Conservation (phyloP, 2,888 invertebrate species). For the Eumerus sabulonum region DNA sequence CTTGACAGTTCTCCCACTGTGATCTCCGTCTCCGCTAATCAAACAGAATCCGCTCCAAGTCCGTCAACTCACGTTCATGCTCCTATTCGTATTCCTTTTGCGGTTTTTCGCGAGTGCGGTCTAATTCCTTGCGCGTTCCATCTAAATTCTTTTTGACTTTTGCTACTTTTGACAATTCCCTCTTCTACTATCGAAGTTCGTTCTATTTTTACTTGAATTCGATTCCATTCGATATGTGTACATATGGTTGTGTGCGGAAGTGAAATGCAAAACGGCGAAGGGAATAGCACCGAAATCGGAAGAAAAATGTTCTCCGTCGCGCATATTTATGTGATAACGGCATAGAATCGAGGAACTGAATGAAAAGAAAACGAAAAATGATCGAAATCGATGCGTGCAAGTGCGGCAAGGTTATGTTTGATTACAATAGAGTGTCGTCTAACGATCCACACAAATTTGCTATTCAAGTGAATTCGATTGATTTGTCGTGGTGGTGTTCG, state of each 20-base stretch:
- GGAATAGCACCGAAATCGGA: no score
- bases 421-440: conserved; percentile 51
- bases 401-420: conserved; percentile 63
- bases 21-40: conserved; percentile 20
- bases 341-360: conserved; percentile 9
- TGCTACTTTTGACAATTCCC: conserved; percentile 7
- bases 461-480: no score
- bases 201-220: no score
- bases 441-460: conserved; percentile 39
- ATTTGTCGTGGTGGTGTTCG: no score
- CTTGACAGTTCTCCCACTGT: conserved; percentile 43
- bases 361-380: conserved; percentile 24
- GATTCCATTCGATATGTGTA: background rate
- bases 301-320: no score
- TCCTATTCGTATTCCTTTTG: conserved; percentile 46
- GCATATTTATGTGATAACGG: no score
- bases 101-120: conserved; percentile 47
- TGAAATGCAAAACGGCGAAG: no score
- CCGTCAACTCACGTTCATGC: no score
- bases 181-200: background rate
- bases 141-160: conserved; percentile 48
- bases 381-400: conserved; percentile 60
- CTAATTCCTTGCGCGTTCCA: conserved; percentile 36
- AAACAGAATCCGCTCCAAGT: background rate
- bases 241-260: conserved; percentile 11